Base-by-base conservation (phyloP, 1,140 invertebrate species). In the Tenebrio molitor region DNA sequence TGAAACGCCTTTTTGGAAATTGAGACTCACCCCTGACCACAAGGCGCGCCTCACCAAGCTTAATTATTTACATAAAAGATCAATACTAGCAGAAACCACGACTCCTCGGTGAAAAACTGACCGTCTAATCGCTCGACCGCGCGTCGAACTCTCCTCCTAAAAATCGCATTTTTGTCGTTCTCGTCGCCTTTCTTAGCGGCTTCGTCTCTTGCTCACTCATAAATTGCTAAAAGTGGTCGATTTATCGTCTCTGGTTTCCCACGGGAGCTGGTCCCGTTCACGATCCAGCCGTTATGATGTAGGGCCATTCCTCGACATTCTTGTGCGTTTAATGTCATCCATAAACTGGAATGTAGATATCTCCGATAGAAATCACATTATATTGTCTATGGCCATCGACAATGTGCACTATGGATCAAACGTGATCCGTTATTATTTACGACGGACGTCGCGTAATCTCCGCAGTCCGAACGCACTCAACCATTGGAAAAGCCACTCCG, bases 381-480 rank as follows among this genome's bases (percentile, higher is more conserved):
- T 66, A 39, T 15, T 39, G 33, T 65, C 62, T 65, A 66, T 66
- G 39, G 44, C 14, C 36, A 66, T 25, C 36, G 39, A 66, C 64
- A 66, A 16, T 66, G 62, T 65, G 29, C 34, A 39, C 10, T 65
- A 65, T 66, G 64, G 64, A 66, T 66, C 64, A 66, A 65, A 66
- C 64, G 64, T 66, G 64, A 66, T 66, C 39, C 19, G 36, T 66
- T 66, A 66, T 44, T 66, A 66, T 66, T 66, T 66, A 44, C 39
- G 14, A 2, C 19, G 8, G n/a, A 12, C 36, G 8, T 29, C 8
- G 8, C 8, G 8, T 8, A 29, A 29, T 29, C 3, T 39, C 34
- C 0, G 23, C 21, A 25, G 16, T 25, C 14, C 7, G 6, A 62
- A 65, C 15, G 63, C 39, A 65, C 16, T 44, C 33, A 16, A 36